Evolutionary conservation across 2,113 vertebrate genomes (phyloP).

Genomic region (Malaclemys terrapin): DNA sequence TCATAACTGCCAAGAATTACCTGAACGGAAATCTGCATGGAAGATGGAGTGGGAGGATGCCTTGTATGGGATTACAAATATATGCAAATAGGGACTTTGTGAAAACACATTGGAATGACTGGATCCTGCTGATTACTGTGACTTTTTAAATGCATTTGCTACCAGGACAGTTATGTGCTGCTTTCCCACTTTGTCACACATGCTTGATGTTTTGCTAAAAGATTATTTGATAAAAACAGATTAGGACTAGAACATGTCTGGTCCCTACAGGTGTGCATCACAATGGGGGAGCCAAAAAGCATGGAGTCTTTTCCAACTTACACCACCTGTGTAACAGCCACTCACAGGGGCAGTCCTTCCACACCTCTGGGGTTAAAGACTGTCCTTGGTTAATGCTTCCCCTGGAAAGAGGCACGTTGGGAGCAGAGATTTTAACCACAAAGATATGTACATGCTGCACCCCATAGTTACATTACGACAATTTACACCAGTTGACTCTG

Average conservation of each 20-base stretch:
- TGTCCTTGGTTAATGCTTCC: not conserved
- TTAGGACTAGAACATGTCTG: not conserved
- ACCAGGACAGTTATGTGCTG: conserved; percentile 59
- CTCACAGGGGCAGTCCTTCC: fast-evolving
- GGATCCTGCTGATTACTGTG: conserved; percentile 39
- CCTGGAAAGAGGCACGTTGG: not conserved
- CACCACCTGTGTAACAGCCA: not conserved
- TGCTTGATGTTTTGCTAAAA: conserved; percentile 47
- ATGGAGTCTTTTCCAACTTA: not conserved
- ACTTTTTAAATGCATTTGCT: conserved; percentile 54
- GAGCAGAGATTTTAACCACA: not conserved
- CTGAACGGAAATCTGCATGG: not conserved
- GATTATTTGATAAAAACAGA: conserved; percentile 64
- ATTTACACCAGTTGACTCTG: not conserved
- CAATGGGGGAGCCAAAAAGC: not conserved
- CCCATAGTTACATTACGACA: not conserved
- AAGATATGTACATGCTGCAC: not conserved
- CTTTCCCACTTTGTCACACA: conserved; percentile 43
- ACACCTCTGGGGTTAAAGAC: not conserved
- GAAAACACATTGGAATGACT: conserved; percentile 12
- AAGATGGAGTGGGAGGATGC: not conserved
- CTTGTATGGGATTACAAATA: not conserved
- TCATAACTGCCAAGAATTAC: not conserved
- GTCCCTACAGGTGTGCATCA: not conserved
- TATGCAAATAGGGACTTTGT: conserved; percentile 8